Percentiles rank a stretch among this genome's conserved stretches.
Evolutionary conservation across 2,113 vertebrate species (phyloP).

Genomic region (Nothobranchius furzeri): DNA sequence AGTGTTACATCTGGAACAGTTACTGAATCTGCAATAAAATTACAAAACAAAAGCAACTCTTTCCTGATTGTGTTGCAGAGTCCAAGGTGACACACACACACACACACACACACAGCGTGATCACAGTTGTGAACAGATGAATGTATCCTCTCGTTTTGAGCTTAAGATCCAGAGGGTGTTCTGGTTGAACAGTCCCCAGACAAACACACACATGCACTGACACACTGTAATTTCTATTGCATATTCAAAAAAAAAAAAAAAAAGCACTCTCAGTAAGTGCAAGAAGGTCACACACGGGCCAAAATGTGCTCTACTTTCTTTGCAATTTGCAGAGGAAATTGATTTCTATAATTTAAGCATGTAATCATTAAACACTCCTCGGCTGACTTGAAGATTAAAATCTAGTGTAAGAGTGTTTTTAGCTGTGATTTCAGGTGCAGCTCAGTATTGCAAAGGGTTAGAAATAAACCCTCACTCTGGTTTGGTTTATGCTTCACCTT

Average conservation of each 20-base stretch:
- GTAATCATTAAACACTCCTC: constrained; percentile 27
- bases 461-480: constrained; percentile 60
- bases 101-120: constrained; percentile 33
- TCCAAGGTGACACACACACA: constrained; percentile 38
- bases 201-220: constrained; percentile 34
- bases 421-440: constrained; percentile 36
- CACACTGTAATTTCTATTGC: constrained; percentile 35
- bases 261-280: constrained; percentile 22
- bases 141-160: constrained; percentile 62
- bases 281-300: constrained; percentile 31
- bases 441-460: constrained; percentile 38
- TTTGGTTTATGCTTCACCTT: constrained; percentile 66
- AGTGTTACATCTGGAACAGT: constrained; percentile 40
- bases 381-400: constrained; percentile 37
- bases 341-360: constrained; percentile 26
- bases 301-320: constrained; percentile 6
- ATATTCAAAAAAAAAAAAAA: constrained; percentile 40
- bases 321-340: constrained; percentile 19
- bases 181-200: constrained; percentile 40
- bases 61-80: constrained; percentile 22
- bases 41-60: not conserved
- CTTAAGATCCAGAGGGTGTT: constrained; percentile 59
- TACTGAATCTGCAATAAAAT: constrained; percentile 7
- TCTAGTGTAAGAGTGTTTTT: constrained; percentile 18
- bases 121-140: constrained; percentile 63